These are phyloP conservation scores for Uropetala carovei DNA, from an alignment of 2,888 invertebrate genomes.

Conservation along the genomic window DNA sequence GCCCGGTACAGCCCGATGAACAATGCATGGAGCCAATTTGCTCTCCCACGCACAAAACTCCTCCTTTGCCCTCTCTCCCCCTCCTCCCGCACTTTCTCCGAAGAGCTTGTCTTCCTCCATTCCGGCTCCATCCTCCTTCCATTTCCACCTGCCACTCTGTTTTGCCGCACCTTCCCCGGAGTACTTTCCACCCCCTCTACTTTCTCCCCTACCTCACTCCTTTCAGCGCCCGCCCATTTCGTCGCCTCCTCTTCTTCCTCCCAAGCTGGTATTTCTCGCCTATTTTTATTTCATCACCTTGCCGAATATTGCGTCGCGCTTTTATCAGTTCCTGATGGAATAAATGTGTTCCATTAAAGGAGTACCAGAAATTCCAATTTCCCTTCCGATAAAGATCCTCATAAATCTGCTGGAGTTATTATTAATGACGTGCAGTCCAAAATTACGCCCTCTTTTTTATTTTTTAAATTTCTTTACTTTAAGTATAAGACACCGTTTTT, in stretches of 20 bases:
- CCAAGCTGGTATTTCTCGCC: not conserved
- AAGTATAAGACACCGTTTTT: no score
- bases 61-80: not conserved
- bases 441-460: no score
- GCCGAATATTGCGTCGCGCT: no score
- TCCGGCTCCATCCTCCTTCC: not conserved
- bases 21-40: slow-evolving; percentile 61
- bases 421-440: no score
- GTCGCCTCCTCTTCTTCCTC: not conserved
- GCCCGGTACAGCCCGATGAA: slow-evolving; percentile 51
- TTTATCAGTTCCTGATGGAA: no score
- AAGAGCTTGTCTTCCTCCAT: not conserved
- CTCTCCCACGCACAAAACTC: slow-evolving; percentile 54
- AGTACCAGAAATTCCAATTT: no score
- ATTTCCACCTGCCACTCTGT: not conserved
- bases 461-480: no score
- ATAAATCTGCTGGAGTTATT: no score
- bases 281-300: not conserved
- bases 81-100: not conserved
- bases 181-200: not conserved
- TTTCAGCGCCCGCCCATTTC: not conserved
- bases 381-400: no score
- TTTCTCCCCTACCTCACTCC: no score
- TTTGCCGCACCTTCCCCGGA: not conserved
- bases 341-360: no score